A percentile compares a stretch with the other conserved stretches of the same genome.
Conservation (phyloP, 2,888 invertebrate species). For the Hedychridium roseum region DNA sequence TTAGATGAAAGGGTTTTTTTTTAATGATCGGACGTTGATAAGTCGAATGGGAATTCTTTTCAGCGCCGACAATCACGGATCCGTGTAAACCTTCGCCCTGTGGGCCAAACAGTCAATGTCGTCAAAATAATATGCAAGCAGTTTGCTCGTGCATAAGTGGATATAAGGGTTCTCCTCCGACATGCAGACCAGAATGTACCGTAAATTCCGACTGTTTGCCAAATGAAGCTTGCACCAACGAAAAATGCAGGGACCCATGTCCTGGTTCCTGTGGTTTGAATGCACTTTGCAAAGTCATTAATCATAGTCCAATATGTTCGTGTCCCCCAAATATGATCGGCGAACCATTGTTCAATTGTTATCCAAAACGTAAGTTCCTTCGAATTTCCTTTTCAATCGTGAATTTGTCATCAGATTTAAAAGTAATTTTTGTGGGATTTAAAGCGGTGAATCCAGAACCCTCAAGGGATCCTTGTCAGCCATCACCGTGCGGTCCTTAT, state of each 20-base stretch:
- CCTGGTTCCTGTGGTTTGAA: constrained; percentile 79
- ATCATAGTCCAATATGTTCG: constrained; percentile 82
- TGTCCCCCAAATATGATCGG: constrained; percentile 74
- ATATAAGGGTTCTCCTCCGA: constrained; percentile 79
- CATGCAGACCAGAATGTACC: constrained; percentile 80
- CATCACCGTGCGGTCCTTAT: constrained; percentile 82
- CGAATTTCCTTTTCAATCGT: constrained; percentile 22
- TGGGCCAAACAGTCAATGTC: constrained; percentile 81
- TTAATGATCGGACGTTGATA: constrained; percentile 19
- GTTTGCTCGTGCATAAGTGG: constrained; percentile 74
- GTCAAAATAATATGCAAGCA: constrained; percentile 75
- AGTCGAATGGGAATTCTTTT: constrained; percentile 20
- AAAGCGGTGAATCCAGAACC: constrained; percentile 36
- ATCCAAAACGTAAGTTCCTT: constrained; percentile 64
- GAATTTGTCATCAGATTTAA: constrained; percentile 11
- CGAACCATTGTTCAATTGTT: constrained; percentile 79
- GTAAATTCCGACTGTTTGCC: constrained; percentile 79
- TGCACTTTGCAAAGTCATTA: constrained; percentile 79
- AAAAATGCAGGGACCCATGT: constrained; percentile 86
- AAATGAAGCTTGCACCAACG: constrained; percentile 79
- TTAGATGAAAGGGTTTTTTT: neutral
- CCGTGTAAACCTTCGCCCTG: constrained; percentile 79
- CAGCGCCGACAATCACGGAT: constrained; percentile 66
- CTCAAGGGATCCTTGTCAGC: constrained; percentile 73
- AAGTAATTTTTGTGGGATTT: constrained; percentile 58